A percentile compares a stretch with the other conserved stretches of the same genome.
Evolutionary conservation across 2,797 vertebrate species (phyloP).

Genomic region (Lophura swinhoii): DNA sequence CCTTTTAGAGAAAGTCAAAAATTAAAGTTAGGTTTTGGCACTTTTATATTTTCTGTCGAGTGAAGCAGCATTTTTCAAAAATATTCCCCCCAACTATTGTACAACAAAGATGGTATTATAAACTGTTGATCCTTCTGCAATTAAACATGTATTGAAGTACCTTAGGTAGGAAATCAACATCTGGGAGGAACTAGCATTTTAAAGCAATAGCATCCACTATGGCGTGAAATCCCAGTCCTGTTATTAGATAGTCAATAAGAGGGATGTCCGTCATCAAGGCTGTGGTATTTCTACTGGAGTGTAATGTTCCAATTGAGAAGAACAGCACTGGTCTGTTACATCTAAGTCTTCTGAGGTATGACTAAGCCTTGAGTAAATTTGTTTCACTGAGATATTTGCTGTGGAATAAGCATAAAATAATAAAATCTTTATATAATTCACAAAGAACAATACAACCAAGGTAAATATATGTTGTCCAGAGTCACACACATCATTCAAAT

Average conservation of each 20-base stretch:
- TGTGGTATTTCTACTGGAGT: neutral
- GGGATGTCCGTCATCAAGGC: neutral
- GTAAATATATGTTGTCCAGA: neutral
- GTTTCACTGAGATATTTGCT: neutral
- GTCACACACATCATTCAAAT: neutral
- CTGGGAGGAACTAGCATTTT: conserved; percentile 1
- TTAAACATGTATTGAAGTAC: neutral
- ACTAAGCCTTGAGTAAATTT: neutral
- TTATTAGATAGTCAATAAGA: neutral
- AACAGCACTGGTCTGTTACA: neutral
- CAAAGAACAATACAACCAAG: neutral
- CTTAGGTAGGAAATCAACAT: neutral
- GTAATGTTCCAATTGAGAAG: neutral
- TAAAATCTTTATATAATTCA: neutral
- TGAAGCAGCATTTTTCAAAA: neutral
- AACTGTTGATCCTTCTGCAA: neutral
- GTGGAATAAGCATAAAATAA: neutral
- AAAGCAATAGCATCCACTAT: neutral
- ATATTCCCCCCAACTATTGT: neutral
- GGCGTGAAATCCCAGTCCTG: neutral
- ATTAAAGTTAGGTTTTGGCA: neutral
- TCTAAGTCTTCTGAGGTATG: neutral
- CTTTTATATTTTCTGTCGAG: neutral
- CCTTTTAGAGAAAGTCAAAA: neutral
- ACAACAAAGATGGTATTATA: neutral